Evolutionary conservation across 2,113 vertebrate genomes (phyloP), one percentile per base, ranked within the genome.

Genomic region (Nycticebus coucang): DNA sequence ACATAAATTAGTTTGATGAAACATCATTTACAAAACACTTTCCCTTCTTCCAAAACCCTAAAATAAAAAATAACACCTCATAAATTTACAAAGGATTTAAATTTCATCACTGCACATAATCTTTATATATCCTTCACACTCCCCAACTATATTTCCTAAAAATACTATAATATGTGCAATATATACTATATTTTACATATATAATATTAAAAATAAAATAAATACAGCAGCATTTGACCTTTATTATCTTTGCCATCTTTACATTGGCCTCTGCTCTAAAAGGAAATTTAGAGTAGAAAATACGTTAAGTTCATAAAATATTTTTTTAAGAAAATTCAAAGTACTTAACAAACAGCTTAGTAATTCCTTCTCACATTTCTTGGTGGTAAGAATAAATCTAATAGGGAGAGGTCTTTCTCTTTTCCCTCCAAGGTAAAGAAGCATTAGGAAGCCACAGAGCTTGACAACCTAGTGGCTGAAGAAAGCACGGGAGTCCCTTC

Each of bases 241-340:
- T 5, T 64, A 45, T 24, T 35, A 41, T 59, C 80, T 93, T 84
- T 87, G 68, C 64, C 57, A 72, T 87, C 69, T 68, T 89, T 89
- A 69, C 22, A 71, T 33, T 74, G 72, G 50, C n/a, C 35, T 88
- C 6, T 69, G 37, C 37, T 78, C 24, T 72, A 68, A 91, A 89
- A 83, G 28, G 60, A 87, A 93, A 92, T 57, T 95, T 79, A 71
- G 59, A 95, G 26, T 53, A 77, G 41, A 66, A 95, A 77, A 82
- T 21, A 59, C 14, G 8, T 93, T 57, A 69, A 14, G 33, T 75
- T 87, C 28, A 92, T 9, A 66, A 87, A 71, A 80, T 41, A 78
- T 85, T 79, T 93, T 84, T 84, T 60, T 96, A 85, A 90, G 68
- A 92, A 7, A 53, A 93, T 59, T 71, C 41, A 86, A 88, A 91